Evolutionary conservation across 2,113 vertebrate species (phyloP), one percentile per base, ranked within the genome.

Genomic region (Motacilla tschutschensis): DNA sequence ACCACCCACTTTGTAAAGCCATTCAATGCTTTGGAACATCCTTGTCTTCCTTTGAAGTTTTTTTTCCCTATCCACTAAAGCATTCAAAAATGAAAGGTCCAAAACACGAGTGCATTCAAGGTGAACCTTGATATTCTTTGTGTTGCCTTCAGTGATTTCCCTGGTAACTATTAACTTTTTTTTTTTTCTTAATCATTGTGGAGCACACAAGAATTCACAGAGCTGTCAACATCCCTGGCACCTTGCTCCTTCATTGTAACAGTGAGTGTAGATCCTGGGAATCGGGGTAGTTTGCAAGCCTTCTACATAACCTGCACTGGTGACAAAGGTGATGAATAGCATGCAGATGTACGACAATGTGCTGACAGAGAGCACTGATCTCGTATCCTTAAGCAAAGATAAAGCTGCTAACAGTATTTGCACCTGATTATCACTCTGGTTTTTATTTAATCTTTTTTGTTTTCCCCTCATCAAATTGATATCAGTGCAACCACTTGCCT

Each of bases 1-100:
- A 62, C 76, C 84, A 93, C 82, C 67, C 79, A 82, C 82, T 92
- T 85, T 20, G 51, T 76, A 75, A 86, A 90, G 84, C 36, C 92
- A 79, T 84, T 93, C 82, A 79, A n/a, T 2, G 3, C 67, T 92
- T 82, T 41, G 60, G 64, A 94, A 76, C 53, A 88, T 77, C 79
- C 79, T 87, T 77, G 72, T 65, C 51, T 71, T 91, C 31, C 76
- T 91, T 63, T 76, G 58, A 87, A 70, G 50, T 21, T 54, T 58
- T 71, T 71, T 50, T 41, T 20, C 24, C 41, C 17, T 58, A 40
- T 63, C 60, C 55, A 87, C 67, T 84, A 82, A 82, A 82, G 40
- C 51, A 43, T 83, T 76, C 36, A 72, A 59, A 86, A 90, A 47
- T 38, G 46, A 81, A 88, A 85, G 38, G 74, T 74, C 62, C 78